These are phyloP conservation scores for Drosophila pegasa DNA, from an alignment of 2,888 invertebrate genomes.

Conservation along the genomic window DNA sequence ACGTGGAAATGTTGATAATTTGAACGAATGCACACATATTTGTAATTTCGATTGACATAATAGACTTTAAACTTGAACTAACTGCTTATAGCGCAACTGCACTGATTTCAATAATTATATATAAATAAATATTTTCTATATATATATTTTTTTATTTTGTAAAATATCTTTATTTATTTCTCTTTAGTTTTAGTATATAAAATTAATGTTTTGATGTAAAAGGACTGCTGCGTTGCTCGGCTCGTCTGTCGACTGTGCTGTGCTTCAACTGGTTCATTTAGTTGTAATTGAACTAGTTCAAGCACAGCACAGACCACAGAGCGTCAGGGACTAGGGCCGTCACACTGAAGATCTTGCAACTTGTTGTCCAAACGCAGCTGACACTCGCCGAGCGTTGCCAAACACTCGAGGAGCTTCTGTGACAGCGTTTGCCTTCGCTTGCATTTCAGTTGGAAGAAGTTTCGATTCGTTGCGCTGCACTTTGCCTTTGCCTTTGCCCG, in stretches of 20 bases:
- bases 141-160: constrained; percentile 7
- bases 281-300: constrained; percentile 10
- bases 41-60: constrained; percentile 25
- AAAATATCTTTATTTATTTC: background rate
- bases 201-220: background rate
- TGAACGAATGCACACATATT: constrained; percentile 7
- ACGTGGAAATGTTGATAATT: background rate
- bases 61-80: background rate
- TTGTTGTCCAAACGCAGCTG: constrained; percentile 36
- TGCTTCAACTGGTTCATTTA: constrained; percentile 16
- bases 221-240: constrained; percentile 8
- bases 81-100: background rate
- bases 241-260: constrained; percentile 8
- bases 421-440: background rate
- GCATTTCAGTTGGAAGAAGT: background rate
- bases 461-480: background rate
- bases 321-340: constrained; percentile 13
- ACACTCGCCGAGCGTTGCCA: constrained; percentile 43
- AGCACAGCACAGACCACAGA: constrained; percentile 5
- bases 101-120: background rate
- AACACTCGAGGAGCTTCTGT: constrained; percentile 26
- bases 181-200: background rate
- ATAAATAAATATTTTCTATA: background rate
- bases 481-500: background rate
- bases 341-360: background rate